A percentile compares a stretch with the other conserved stretches of the same genome.
Evolutionary conservation across 2,797 vertebrate genomes (phyloP).

Genomic region (Pangasius larnaudii): DNA sequence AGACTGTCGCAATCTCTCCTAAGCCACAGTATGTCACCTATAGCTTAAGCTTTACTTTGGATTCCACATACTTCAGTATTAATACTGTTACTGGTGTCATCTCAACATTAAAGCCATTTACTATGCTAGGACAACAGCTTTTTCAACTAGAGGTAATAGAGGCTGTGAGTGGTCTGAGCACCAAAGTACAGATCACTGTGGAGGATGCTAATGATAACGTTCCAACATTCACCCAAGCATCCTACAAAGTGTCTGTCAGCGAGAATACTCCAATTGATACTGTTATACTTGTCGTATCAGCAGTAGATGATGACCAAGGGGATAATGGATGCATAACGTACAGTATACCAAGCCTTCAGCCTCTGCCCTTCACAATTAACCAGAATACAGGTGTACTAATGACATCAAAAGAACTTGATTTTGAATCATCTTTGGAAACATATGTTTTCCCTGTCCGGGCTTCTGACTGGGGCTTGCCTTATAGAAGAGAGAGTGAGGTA

Average conservation of each 20-base stretch:
- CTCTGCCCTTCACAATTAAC: conserved; percentile 87
- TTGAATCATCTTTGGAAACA: conserved; percentile 88
- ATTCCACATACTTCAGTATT: conserved; percentile 84
- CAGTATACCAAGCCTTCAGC: conserved; percentile 81
- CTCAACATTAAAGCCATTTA: conserved; percentile 82
- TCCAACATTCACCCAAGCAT: conserved; percentile 84
- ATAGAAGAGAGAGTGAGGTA: conserved; percentile 90
- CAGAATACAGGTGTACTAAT: conserved; percentile 85
- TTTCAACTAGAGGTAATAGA: conserved; percentile 89
- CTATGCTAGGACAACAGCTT: conserved; percentile 76
- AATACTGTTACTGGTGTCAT: conserved; percentile 90
- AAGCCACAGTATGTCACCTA: conserved; percentile 83
- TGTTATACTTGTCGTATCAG: conserved; percentile 82
- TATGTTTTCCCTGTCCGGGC: conserved; percentile 88
- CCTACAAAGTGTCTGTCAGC: conserved; percentile 84
- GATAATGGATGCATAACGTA: conserved; percentile 93
- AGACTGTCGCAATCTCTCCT: conserved; percentile 85
- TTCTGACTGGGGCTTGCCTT: conserved; percentile 94
- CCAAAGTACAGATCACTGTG: conserved; percentile 84
- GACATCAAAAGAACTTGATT: conserved; percentile 86
- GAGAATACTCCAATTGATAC: conserved; percentile 86
- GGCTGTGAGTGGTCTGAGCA: conserved; percentile 79
- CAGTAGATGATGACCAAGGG: conserved; percentile 86
- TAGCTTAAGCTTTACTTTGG: conserved; percentile 78
- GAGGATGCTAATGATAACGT: conserved; percentile 88